Evolutionary conservation across 2,888 invertebrate genomes (phyloP).

Genomic region (Cantharis rustica): DNA sequence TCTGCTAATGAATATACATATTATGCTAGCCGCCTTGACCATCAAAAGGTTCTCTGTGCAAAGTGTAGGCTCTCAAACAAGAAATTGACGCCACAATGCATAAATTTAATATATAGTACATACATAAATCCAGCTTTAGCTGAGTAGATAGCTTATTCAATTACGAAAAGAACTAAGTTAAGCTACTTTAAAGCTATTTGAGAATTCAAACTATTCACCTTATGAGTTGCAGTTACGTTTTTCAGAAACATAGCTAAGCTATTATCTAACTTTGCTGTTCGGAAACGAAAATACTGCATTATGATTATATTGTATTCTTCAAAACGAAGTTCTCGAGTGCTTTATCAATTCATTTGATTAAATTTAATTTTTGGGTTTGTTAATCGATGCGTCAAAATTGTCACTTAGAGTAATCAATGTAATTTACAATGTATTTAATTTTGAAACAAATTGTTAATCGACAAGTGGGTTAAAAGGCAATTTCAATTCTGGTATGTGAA

Average conservation of each 20-base stretch:
- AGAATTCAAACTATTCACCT: background rate
- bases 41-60: too few relatives aligned
- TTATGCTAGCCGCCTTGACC: too few relatives aligned
- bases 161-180: background rate
- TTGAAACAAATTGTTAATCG: constrained; percentile 33
- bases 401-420: background rate
- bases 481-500: constrained; percentile 32
- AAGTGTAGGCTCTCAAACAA: too few relatives aligned
- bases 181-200: background rate
- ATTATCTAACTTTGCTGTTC: too few relatives aligned
- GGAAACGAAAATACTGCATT: background rate
- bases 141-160: background rate
- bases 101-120: too few relatives aligned
- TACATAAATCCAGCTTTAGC: too few relatives aligned
- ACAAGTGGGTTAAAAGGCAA: constrained; percentile 32
- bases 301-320: too few relatives aligned
- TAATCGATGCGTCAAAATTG: background rate
- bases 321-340: background rate
- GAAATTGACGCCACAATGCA: too few relatives aligned
- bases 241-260: background rate
- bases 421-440: background rate
- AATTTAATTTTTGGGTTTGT: background rate
- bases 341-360: background rate
- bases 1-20: too few relatives aligned
- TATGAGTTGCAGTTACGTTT: background rate